Base-by-base conservation (phyloP, 2,888 invertebrate genomes). In the Conops quadrifasciatus region DNA sequence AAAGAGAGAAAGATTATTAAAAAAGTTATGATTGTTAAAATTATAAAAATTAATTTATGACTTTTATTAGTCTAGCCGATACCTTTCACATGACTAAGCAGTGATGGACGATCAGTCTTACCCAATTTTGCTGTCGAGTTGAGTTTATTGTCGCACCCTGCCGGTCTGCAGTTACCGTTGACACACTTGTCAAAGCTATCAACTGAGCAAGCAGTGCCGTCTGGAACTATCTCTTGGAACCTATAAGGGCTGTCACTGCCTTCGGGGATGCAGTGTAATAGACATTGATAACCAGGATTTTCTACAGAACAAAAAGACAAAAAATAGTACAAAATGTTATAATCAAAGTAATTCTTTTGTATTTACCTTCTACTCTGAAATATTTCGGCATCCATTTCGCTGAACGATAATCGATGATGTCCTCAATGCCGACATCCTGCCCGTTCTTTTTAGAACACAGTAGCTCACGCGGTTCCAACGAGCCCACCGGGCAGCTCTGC, bases 311-410 rank as follows among this genome's bases (percentile, higher is more conserved):
- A 43, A 49, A 64, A 36, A 9, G 43, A 4, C 19, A 5, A 11
- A 2, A 53, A 53, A 11, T 4, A 21, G 21, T 16, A 49, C 19
- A 4, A 19, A 7, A 53, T 9, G n/a, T 1, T n/a, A n/a, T n/a
- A n/a, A n/a, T n/a, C n/a, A n/a, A n/a, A n/a, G n/a, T 21, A 91
- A 91, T 89, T 80, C n/a, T n/a, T n/a, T n/a, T n/a, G n/a, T n/a
- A n/a, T n/a, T n/a, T n/a, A n/a, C n/a, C n/a, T n/a, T n/a, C n/a
- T n/a, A n/a, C n/a, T 89, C 91, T 89, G 75, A 91, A 89, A 80
- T 94, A 94, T 85, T 95, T 94, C n/a, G 95, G 94, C 47, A 92
- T 88, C 95, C 95, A 96, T 76, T 88, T 88, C 5, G 93, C 91
- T 75, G 89, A 88, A 3, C 87, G 84, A 0, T 90, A n/a, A n/a